Percentiles rank a stretch among this genome's conserved stretches.
Conservation (phyloP, 2,888 invertebrate genomes). For the Callimorpha dominula region DNA sequence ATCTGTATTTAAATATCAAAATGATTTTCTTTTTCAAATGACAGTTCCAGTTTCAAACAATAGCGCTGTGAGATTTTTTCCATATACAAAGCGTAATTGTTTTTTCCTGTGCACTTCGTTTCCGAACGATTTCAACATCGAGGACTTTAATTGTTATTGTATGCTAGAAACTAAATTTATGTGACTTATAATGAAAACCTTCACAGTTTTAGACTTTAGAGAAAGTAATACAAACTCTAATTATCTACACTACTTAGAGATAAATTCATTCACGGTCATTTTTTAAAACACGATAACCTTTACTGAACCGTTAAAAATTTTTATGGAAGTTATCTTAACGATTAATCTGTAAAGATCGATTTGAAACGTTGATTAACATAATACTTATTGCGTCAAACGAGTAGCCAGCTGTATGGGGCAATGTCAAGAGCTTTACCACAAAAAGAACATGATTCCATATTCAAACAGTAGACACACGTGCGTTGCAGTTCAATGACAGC, state of each 20-base stretch:
- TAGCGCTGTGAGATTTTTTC: constrained; percentile 37
- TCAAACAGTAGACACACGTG: constrained; percentile 71
- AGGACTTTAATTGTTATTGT: constrained; percentile 29
- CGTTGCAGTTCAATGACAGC: constrained; percentile 79
- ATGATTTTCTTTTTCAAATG: constrained; percentile 38
- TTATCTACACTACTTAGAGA: constrained; percentile 22
- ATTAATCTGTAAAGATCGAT: constrained; percentile 61
- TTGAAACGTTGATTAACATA: constrained; percentile 62
- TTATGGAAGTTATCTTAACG: constrained; percentile 58
- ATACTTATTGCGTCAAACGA: constrained; percentile 53
- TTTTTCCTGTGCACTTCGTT: constrained; percentile 50
- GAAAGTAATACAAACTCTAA: constrained; percentile 39
- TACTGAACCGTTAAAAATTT: constrained; percentile 58
- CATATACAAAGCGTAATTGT: constrained; percentile 57
- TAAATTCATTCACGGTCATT: constrained; percentile 49
- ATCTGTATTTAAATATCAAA: constrained; percentile 21
- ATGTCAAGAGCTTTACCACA: constrained; percentile 81
- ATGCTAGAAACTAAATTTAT: constrained; percentile 23
- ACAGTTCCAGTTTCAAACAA: constrained; percentile 50
- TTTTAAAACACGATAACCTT: constrained; percentile 54
- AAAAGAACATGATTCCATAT: constrained; percentile 78
- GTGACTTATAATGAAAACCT: constrained; percentile 20
- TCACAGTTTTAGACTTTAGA: constrained; percentile 22
- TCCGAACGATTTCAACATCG: constrained; percentile 41
- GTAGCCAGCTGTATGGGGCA: constrained; percentile 68